Base-by-base conservation (phyloP, 2,888 invertebrate genomes). In the Sesia bembeciformis region DNA sequence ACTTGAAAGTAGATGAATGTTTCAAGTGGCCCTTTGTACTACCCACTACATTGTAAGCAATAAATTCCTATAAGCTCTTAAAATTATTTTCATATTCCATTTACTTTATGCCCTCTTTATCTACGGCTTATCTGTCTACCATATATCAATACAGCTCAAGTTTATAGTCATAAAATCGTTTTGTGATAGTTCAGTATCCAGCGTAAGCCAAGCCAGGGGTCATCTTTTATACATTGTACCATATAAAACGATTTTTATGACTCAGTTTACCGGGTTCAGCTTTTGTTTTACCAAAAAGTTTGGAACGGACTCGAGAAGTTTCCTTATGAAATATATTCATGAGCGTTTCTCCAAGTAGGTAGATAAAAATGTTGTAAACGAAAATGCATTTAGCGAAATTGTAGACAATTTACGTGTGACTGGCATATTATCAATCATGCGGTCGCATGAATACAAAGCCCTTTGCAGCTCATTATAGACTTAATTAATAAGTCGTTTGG, bases 181-280 rank as follows among this genome's bases (percentile, higher is more conserved):
- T 60, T 62, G 62, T 60, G 61, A 66, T 66, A 61, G 65, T 65
- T 62, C 55, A 51, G 57, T 59, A 62, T 58, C 62, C 53, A 51
- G 55, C 53, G 58, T 56, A 60, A 63, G 60, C 59, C 46, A 56
- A 56, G 58, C 56, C 23, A 23, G 23, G 54, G 68, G 68, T 65
- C 67, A 68, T 65, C 62, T 66, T 69, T 68, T 68, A 68, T 67
- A 66, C 64, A 67, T 67, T 62, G 56, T 62, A 63, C 50, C 53
- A 63, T 66, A 68, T 73, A 72, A 71, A 74, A 72, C 70, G 51
- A 68, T 68, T 69, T 74, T 71, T 46, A 46, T 46, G 46, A 46
- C 46, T 46, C 46, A 46, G 46, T 46, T 46, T 46, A 46, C 46
- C 46, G 46, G 46, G 46, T 46, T 46, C 46, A 8, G 46, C n/a